Conservation (phyloP, 2,797 vertebrate species). For the Lepus oiostolus region DNA sequence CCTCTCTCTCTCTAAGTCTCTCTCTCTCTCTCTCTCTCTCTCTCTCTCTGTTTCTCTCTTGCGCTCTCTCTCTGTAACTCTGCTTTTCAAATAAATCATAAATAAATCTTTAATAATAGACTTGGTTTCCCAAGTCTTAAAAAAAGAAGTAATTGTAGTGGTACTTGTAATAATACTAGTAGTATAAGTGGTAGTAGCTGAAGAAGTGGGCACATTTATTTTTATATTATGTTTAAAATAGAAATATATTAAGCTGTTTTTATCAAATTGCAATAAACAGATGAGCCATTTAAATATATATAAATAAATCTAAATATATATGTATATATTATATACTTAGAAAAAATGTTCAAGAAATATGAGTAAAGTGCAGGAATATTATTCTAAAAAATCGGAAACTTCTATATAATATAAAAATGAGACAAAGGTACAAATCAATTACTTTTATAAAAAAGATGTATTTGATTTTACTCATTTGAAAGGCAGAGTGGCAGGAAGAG, state of each 20-base stretch:
- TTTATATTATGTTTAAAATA: neutral
- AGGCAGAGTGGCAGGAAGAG: too few relatives aligned
- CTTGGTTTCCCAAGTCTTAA: too few relatives aligned
- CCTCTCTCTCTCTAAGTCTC: too few relatives aligned
- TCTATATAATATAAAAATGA: neutral
- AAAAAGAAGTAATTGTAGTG: neutral
- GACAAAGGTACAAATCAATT: neutral
- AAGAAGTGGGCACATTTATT: neutral
- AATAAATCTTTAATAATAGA: too few relatives aligned
- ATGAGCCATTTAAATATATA: neutral
- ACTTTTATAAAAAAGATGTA: too few relatives aligned
- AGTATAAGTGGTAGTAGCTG: neutral
- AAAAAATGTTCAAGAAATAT: neutral
- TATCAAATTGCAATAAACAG: neutral
- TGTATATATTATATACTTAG: neutral
- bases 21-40: too few relatives aligned
- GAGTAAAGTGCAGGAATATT: neutral
- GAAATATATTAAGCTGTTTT: neutral
- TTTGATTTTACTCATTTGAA: too few relatives aligned
- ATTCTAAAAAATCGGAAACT: neutral
- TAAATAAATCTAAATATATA: neutral
- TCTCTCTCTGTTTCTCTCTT: too few relatives aligned
- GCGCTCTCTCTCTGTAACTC: too few relatives aligned
- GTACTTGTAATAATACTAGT: neutral
- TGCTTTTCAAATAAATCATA: too few relatives aligned